Evolutionary conservation across 2,113 vertebrate genomes (phyloP), one percentile per base, ranked within the genome.

Genomic region (Bucco capensis): DNA sequence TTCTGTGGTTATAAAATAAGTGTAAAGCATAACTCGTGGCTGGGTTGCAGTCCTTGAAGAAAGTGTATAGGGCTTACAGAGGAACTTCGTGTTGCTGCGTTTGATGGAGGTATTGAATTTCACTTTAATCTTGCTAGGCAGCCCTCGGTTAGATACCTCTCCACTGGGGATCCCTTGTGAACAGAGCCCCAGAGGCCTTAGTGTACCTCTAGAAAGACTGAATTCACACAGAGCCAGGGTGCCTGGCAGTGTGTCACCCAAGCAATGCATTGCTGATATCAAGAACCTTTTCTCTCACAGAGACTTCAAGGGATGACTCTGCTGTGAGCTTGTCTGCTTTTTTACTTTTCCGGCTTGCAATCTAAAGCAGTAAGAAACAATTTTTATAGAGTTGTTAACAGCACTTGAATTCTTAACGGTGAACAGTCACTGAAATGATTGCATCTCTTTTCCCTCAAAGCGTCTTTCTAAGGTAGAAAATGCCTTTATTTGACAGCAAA

Each of bases 191-290:
- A 1, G 4, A 1, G 21, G 10, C 24, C 12, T 8, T 49, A 7
- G 0, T 9, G 7, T 83, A 28, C 10, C 8, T 40, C 16, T n/a
- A 54, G 54, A 76, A 54, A 42, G 46, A 57, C 83, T 22, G 35
- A 75, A 65, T 57, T 25, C 13, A n/a, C 5, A 5, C 7, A 46
- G 33, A 19, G 12, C 12, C 24, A 70, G 28, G 25, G 35, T 70
- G 14, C 31, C 35, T 3, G 1, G 37, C 14, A 35, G 17, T 7
- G 2, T 47, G 12, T 35, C 27, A 47, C 12, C 11, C 22, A 75
- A 11, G 22, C 12, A 28, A 10, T 51, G 16, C 1, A 3, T 28
- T 0, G 0, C n/a, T 53, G 33, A 54, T 38, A 16, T 54, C 27
- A 61, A 58, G 18, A 73, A 58, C 7, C 50, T 49, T 40, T 62